Conservation (phyloP, 2,888 invertebrate species). For the Melinaea marsaeus region DNA sequence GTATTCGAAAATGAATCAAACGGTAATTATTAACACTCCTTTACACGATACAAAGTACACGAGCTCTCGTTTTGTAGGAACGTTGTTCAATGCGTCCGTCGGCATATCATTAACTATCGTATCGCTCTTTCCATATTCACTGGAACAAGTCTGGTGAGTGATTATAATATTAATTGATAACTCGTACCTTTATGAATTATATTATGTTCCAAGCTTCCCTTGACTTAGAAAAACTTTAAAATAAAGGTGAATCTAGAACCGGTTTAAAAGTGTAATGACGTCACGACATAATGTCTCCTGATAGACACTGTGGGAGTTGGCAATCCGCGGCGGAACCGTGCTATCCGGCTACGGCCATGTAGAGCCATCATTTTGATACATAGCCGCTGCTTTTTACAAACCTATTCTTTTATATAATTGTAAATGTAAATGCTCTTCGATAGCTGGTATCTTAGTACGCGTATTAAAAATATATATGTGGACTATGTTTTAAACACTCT, state of each 20-base stretch:
- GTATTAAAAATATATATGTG: too few relatives aligned
- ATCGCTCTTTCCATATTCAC: constrained; percentile 2
- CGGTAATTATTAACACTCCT: not conserved
- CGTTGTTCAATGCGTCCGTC: not conserved
- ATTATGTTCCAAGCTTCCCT: too few relatives aligned
- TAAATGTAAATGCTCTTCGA: not conserved
- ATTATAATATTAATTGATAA: constrained; percentile 6
- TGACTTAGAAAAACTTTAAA: not conserved
- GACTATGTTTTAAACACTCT: not conserved
- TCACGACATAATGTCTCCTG: constrained; percentile 14
- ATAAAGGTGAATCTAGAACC: not conserved
- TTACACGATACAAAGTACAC: not conserved
- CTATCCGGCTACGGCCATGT: constrained; percentile 21
- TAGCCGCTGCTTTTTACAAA: constrained; percentile 24
- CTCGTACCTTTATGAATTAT: too few relatives aligned
- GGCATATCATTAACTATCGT: constrained; percentile 2
- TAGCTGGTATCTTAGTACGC: not conserved
- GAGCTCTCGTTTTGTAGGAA: constrained; percentile 2
- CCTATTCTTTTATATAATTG: constrained; percentile 3
- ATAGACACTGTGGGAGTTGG: constrained; percentile 21
- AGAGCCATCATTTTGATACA: constrained; percentile 22
- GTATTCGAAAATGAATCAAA: too few relatives aligned
- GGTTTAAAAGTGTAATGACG: constrained; percentile 6
- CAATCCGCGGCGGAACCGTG: constrained; percentile 25
- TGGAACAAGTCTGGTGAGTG: not conserved